Conservation (phyloP, 2,113 vertebrate genomes). For the Hippoglossus stenolepis region DNA sequence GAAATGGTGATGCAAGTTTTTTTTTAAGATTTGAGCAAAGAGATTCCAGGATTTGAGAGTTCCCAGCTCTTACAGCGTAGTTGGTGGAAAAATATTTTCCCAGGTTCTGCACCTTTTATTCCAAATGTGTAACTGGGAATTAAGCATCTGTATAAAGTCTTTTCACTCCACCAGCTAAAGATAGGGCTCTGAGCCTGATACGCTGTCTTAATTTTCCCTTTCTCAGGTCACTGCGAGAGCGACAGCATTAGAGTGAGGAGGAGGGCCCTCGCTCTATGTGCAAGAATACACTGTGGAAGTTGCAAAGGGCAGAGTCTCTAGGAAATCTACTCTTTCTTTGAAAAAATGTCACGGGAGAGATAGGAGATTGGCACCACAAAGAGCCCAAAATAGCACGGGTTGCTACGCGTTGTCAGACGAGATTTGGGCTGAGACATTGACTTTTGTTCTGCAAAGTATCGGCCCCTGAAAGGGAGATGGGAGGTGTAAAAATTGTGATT, state of each 20-base stretch:
- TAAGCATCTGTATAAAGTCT: slow-evolving; percentile 78
- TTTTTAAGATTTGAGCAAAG: neutral
- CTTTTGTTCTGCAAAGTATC: slow-evolving; percentile 96
- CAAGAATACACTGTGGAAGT: slow-evolving; percentile 95
- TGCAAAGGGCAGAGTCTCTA: slow-evolving; percentile 98
- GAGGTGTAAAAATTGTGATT: slow-evolving; percentile 92
- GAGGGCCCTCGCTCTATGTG: slow-evolving; percentile 88
- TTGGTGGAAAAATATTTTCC: slow-evolving; percentile 58
- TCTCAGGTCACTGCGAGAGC: slow-evolving; percentile 85
- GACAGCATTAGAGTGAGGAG: slow-evolving; percentile 86
- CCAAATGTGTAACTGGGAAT: slow-evolving; percentile 76
- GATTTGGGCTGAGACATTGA: slow-evolving; percentile 99
- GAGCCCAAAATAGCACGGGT: slow-evolving; percentile 96
- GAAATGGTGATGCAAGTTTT: neutral
- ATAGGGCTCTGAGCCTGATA: slow-evolving; percentile 80
- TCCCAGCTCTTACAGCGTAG: slow-evolving; percentile 24
- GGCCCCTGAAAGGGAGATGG: slow-evolving; percentile 94
- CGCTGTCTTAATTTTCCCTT: slow-evolving; percentile 86
- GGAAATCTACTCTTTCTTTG: slow-evolving; percentile 99
- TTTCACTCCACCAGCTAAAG: slow-evolving; percentile 75
- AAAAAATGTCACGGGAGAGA: slow-evolving; percentile 99
- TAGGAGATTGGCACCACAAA: slow-evolving; percentile 99
- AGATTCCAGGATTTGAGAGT: neutral
- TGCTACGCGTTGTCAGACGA: slow-evolving; percentile 99
- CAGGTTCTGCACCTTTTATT: slow-evolving; percentile 70